A percentile compares a stretch with the other conserved stretches of the same genome.
Conservation (phyloP, 1,140 invertebrate species). For the Aphidius gifuensis region DNA sequence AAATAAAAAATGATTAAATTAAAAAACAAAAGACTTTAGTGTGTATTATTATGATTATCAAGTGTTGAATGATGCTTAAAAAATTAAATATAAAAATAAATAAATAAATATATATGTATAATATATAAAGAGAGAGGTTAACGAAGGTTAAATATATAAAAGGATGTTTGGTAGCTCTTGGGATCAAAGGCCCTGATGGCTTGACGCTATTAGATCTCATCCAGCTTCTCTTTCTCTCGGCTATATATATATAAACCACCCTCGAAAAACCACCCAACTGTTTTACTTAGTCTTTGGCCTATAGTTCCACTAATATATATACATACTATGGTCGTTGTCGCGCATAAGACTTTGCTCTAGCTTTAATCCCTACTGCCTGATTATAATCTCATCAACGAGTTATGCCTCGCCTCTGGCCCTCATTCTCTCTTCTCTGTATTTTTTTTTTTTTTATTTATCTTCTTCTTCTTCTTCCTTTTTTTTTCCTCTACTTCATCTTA, state of each 20-base stretch:
- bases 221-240: neutral
- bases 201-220: conserved; percentile 44
- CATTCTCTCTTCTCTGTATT: conserved; percentile 27
- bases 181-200: conserved; percentile 44
- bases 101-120: neutral
- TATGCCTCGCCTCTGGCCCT: conserved; percentile 31
- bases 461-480: conserved; percentile 6
- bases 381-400: conserved; percentile 56
- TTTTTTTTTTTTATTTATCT: conserved; percentile 6
- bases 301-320: conserved; percentile 10
- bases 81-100: conserved; percentile 1
- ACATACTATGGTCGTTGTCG: conserved; percentile 15
- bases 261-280: neutral
- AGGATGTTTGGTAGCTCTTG: conserved; percentile 42
- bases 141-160: conserved; percentile 41
- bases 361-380: conserved; percentile 52
- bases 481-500: conserved; percentile 5
- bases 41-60: too few species aligned
- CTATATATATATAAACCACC: neutral
- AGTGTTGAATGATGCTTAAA: neutral
- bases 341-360: conserved; percentile 28
- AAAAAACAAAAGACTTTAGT: too few species aligned
- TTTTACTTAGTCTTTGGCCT: conserved; percentile 1
- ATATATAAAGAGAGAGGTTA: conserved; percentile 15
- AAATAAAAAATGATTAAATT: too few species aligned